Evolutionary conservation across 2,113 vertebrate genomes (phyloP).

Genomic region (Agelaius tricolor): DNA sequence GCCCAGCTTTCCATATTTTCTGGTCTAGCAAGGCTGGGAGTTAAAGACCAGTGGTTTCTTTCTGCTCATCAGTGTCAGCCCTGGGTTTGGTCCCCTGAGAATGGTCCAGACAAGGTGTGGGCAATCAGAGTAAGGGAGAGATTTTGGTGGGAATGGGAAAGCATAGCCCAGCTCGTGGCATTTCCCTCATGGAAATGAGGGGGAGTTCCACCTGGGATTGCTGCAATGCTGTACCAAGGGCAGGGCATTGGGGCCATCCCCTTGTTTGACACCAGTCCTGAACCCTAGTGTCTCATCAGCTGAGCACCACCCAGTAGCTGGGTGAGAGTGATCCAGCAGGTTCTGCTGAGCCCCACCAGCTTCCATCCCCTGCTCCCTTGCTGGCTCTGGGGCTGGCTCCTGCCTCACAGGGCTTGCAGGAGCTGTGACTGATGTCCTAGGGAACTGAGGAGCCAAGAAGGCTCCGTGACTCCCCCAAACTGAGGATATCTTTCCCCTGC

Average conservation of each 20-base stretch:
- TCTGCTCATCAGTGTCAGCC: not conserved
- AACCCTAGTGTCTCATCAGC: not conserved
- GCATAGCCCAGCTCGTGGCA: not conserved
- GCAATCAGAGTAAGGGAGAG: not conserved
- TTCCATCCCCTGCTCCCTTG: not conserved
- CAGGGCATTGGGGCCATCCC: not conserved
- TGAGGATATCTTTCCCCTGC: not conserved
- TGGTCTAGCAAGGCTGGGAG: not conserved
- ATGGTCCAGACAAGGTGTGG: not conserved
- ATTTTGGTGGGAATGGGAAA: not conserved
- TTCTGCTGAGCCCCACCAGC: not conserved
- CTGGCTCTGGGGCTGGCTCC: not conserved
- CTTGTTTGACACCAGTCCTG: not conserved
- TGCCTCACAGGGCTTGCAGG: not conserved
- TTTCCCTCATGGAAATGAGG: fast-evolving
- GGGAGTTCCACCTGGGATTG: not conserved
- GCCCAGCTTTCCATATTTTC: not conserved
- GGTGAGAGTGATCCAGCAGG: not conserved
- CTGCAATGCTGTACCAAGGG: not conserved
- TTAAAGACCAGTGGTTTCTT: not conserved
- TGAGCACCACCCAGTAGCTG: not conserved
- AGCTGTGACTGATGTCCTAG: not conserved
- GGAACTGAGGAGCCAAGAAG: not conserved
- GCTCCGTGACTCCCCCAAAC: not conserved
- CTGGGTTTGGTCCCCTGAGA: not conserved